Evolutionary conservation across 2,888 invertebrate species (phyloP), one percentile per base, ranked within the genome.

Genomic region (Zhuqinia jingwanae): DNA sequence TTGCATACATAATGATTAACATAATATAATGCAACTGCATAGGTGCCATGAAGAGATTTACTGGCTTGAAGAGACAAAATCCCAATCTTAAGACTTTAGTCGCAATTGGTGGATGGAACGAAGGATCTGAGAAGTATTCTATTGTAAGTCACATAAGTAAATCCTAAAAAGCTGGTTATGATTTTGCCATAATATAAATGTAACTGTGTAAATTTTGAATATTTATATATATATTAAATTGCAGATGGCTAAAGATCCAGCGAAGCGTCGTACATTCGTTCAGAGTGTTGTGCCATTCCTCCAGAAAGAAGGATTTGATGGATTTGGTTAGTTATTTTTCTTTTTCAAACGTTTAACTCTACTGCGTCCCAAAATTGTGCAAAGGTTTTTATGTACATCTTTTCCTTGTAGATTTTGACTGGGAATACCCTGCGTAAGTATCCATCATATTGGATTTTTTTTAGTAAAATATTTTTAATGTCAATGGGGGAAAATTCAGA

Each of bases 51-150:
- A 90, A 91, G 65, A 85, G 92, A 76, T 92, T 92, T 89, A 92
- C 90, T 6, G 90, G 88, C 10, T 87, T 92, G 17, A 92, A 92
- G 80, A 87, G 90, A 10, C 70, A 83, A 17, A 92, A 92, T 87
- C 91, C 92, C 0, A 89, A 91, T 15, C 82, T 92, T 77, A 92
- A 92, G 85, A 91, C 92, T 15, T 79, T 92, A n/a, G 89, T 92
- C 17, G 92, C 92, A n/a, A 92, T 92, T 65, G 92, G 92, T n/a
- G 92, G 92, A n/a, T 92, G 92, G 92, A 92, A 92, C 91, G 95
- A 95, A 92, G 95, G 94, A 6, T 95, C 95, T 0, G 91, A 91
- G 0, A 94, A 93, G 88, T 95, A 94, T 91, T 95, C 95, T 0
- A 88, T 91, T 77, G 94, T 94, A 90, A 36, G n/a, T n/a, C n/a